phyloP scores from a whole-genome alignment of 2,797 vertebrate species.

The Sitta carolinensis region DNA sequence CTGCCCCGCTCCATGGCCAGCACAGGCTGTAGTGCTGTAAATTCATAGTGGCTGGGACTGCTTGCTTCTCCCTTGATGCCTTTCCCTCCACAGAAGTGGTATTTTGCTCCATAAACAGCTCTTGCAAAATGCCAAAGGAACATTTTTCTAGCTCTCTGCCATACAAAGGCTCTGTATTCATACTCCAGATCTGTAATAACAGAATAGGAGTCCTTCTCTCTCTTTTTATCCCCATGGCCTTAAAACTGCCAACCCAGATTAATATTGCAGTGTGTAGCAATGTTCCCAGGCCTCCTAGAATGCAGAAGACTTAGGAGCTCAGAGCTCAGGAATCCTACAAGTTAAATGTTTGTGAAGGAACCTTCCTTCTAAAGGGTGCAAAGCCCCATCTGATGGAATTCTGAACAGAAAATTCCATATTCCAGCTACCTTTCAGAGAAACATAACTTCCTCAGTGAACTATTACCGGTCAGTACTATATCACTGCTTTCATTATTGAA shows the following conservation, averaged over 20 bases:
- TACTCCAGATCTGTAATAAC: not conserved
- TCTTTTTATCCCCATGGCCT: not conserved
- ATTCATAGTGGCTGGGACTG: not conserved
- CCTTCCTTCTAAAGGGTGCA: not conserved
- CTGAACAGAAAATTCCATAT: not conserved
- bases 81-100: not conserved
- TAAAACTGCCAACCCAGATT: not conserved
- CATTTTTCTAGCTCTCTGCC: not conserved
- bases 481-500: not conserved
- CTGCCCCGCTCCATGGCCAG: not conserved
- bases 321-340: not conserved
- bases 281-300: not conserved
- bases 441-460: not conserved
- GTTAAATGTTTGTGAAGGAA: not conserved
- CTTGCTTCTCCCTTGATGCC: not conserved
- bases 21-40: not conserved
- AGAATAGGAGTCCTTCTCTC: not conserved
- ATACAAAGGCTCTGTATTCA: not conserved
- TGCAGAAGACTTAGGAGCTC: not conserved
- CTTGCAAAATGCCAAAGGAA: not conserved
- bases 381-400: not conserved
- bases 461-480: not conserved
- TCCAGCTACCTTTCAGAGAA: not conserved
- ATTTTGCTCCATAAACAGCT: not conserved
- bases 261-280: not conserved